Evolutionary conservation across 2,113 vertebrate genomes (phyloP).

Genomic region (Caretta caretta): DNA sequence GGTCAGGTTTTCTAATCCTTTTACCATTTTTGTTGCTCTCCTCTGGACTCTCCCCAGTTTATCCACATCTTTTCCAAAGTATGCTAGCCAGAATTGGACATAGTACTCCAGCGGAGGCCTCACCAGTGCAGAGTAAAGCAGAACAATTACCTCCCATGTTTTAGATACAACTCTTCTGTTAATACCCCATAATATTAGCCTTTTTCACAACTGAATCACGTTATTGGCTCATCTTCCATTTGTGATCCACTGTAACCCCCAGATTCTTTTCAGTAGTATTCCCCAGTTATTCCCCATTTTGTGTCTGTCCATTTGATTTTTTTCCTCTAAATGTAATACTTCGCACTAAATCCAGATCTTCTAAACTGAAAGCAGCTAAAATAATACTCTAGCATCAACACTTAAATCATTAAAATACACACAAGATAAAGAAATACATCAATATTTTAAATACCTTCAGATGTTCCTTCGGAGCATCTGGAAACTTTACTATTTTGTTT

Average conservation of each 20-base stretch:
- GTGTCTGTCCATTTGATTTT: background rate
- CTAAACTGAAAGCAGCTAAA: background rate
- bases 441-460: conserved; percentile 82
- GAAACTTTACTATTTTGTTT: conserved; percentile 65
- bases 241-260: background rate
- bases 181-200: background rate
- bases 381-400: background rate
- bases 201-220: background rate
- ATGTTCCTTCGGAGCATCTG: conserved; percentile 74
- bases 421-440: background rate
- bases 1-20: background rate
- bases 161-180: background rate
- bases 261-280: background rate
- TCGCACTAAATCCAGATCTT: background rate
- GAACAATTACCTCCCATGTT: background rate
- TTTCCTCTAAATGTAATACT: background rate
- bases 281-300: background rate
- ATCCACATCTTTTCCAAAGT: background rate
- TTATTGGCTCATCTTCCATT: background rate
- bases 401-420: background rate
- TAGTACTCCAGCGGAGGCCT: background rate
- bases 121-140: background rate
- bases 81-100: background rate
- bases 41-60: background rate
- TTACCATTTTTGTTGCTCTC: background rate